These are phyloP conservation scores for Rattus norvegicus DNA, from an alignment of 2,113 vertebrate species.

Conservation along the genomic window GRCr8 NC_086019.1:178549001-178549500, in stretches of 20 bases:
- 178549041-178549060: not conserved
- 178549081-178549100: constrained; percentile 4
- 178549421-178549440: not conserved
- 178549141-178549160: not conserved
- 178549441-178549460: too few species aligned
- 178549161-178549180: not conserved
- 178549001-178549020: constrained; percentile 16
- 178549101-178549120: not conserved
- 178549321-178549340: not conserved
- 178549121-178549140: not conserved
- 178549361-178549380: not conserved
- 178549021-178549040: not conserved
- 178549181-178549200: constrained; percentile 26
- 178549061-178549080: constrained; percentile 26
- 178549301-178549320: not conserved
- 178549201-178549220: not conserved
- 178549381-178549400: not conserved
- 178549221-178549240: not conserved
- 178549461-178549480: not conserved
- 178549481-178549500: constrained; percentile 50
- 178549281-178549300: not conserved
- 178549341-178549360: not conserved
- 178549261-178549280: not conserved
- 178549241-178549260: not conserved
- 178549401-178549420: not conserved